phyloP scores from a whole-genome alignment of 2,888 invertebrate genomes.

The Tenthredo livida region DNA sequence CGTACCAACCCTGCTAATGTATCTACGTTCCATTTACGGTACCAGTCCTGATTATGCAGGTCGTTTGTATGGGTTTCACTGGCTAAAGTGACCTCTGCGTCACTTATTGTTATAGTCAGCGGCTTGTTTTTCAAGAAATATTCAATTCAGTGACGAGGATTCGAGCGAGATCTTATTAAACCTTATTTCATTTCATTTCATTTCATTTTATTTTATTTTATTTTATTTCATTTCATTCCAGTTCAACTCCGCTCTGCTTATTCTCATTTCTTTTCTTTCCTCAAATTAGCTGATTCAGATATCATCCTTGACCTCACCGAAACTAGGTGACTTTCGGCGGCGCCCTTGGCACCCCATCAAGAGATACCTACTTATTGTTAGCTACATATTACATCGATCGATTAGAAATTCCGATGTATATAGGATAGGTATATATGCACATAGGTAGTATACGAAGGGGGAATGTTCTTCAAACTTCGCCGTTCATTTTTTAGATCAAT shows the following conservation, averaged over 20 bases:
- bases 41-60: neutral
- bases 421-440: too few relatives aligned
- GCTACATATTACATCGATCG: neutral
- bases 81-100: slow-evolving; percentile 21
- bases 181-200: slow-evolving; percentile 4
- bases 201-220: neutral
- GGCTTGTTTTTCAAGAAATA: slow-evolving; percentile 24
- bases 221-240: neutral
- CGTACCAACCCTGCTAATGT: too few relatives aligned
- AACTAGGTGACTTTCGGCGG: slow-evolving; percentile 44
- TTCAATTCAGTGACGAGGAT: neutral
- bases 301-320: slow-evolving; percentile 32
- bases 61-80: neutral
- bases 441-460: neutral
- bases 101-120: neutral
- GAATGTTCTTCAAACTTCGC: neutral
- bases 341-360: slow-evolving; percentile 33
- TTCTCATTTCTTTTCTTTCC: slow-evolving; percentile 26
- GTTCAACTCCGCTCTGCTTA: neutral
- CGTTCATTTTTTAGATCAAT: too few relatives aligned
- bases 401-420: neutral
- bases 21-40: slow-evolving; percentile 10
- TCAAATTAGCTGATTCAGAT: neutral
- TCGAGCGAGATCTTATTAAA: neutral
- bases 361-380: neutral